Evolutionary conservation across 2,888 invertebrate genomes (phyloP).

Genomic region (Copidosoma aretas): DNA sequence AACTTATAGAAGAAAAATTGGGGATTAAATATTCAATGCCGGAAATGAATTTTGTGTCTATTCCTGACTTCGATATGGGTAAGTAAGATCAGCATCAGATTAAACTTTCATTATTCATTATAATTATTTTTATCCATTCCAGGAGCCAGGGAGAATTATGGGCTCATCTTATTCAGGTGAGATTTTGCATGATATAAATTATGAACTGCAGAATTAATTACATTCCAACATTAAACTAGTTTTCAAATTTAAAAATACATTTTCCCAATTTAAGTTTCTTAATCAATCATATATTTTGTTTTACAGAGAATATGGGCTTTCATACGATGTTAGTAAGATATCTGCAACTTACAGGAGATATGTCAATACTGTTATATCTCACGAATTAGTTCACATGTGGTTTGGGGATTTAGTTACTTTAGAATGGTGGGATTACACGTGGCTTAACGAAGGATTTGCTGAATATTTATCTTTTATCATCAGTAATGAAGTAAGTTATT

Average conservation of each 20-base stretch:
- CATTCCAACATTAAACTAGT: too few species aligned
- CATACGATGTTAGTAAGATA: conserved; percentile 42
- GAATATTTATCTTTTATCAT: conserved; percentile 63
- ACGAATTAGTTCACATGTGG: conserved; percentile 80
- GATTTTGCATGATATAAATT: conserved; percentile 57
- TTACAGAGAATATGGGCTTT: conserved; percentile 52
- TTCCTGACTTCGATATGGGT: conserved; percentile 43
- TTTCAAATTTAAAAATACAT: too few species aligned
- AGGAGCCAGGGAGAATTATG: conserved; percentile 48
- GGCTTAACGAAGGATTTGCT: conserved; percentile 80
- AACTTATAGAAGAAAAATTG: conserved; percentile 77
- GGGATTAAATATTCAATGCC: conserved; percentile 75
- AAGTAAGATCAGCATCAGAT: too few species aligned
- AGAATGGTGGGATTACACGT: conserved; percentile 75
- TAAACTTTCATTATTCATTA: too few species aligned
- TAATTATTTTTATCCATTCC: too few species aligned
- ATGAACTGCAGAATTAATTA: too few species aligned
- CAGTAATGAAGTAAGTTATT: conserved; percentile 46
- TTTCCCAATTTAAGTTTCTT: too few species aligned
- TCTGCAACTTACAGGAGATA: conserved; percentile 60
- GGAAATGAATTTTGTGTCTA: conserved; percentile 76
- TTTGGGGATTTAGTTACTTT: conserved; percentile 76
- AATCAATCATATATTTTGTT: too few species aligned
- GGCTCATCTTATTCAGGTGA: conserved; percentile 64
- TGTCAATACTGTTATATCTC: conserved; percentile 69